phyloP scores from a whole-genome alignment of 2,888 invertebrate species.

The Phasia obesa region DNA sequence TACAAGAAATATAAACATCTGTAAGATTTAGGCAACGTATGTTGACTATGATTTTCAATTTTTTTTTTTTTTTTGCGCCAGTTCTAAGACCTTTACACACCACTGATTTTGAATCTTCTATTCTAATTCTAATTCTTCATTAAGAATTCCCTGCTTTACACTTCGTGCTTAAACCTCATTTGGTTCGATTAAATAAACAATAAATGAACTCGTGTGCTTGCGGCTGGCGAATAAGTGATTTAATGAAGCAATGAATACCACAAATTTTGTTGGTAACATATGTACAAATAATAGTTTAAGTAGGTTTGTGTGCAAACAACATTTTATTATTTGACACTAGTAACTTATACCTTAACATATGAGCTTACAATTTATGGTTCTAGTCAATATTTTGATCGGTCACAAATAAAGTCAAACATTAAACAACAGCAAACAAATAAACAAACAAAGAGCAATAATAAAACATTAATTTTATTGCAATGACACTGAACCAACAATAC shows the following conservation, averaged over 20 bases:
- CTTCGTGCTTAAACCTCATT: slow-evolving; percentile 66
- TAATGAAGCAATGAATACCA: slow-evolving; percentile 36
- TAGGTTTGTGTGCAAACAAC: slow-evolving; percentile 14
- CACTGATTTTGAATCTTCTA: slow-evolving; percentile 34
- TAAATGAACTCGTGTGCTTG: slow-evolving; percentile 2
- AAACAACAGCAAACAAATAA: slow-evolving; percentile 28
- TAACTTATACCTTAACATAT: slow-evolving; percentile 26
- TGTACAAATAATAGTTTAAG: slow-evolving; percentile 77
- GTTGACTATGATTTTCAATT: too few relatives aligned
- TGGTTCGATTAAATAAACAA: slow-evolving; percentile 62
- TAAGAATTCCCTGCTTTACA: slow-evolving; percentile 18
- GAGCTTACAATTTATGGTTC: not conserved
- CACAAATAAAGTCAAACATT: slow-evolving; percentile 64
- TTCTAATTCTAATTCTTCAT: too few relatives aligned
- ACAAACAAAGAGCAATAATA: slow-evolving; percentile 24
- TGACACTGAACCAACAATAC: slow-evolving; percentile 59
- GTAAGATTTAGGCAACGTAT: too few relatives aligned
- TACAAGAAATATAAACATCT: too few relatives aligned
- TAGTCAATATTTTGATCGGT: slow-evolving; percentile 69
- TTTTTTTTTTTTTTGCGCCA: too few relatives aligned
- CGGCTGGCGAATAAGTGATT: slow-evolving; percentile 11
- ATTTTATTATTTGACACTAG: slow-evolving; percentile 38
- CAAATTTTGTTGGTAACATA: slow-evolving; percentile 74
- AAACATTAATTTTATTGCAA: slow-evolving; percentile 59
- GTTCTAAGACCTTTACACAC: slow-evolving; percentile 25